Evolutionary conservation across 2,888 invertebrate species (phyloP).

Genomic region (Dinocampus coccinellae): DNA sequence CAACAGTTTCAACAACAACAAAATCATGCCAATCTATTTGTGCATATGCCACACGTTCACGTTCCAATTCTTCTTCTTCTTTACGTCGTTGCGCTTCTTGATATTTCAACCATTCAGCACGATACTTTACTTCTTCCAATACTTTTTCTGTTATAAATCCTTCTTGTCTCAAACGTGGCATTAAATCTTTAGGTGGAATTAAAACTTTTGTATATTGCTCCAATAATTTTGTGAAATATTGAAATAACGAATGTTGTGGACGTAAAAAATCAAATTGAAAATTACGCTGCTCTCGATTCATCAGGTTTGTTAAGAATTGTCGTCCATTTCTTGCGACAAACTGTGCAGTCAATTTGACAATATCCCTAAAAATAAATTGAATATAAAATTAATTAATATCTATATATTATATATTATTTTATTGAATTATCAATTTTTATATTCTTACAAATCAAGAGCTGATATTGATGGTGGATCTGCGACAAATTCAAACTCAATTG

Average conservation of each 20-base stretch:
- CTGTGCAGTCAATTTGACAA: conserved; percentile 97
- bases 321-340: conserved; percentile 99
- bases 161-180: conserved; percentile 84
- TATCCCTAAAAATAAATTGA: conserved; percentile 77
- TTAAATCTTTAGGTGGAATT: conserved; percentile 93
- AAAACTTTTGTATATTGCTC: conserved; percentile 99
- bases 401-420: not conserved
- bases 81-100: conserved; percentile 93
- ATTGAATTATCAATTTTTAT: no score
- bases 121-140: conserved; percentile 91
- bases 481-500: conserved; percentile 91
- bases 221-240: conserved; percentile 96
- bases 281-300: conserved; percentile 98
- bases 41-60: conserved; percentile 94
- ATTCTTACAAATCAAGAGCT: conserved; percentile 88
- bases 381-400: conserved; percentile 11
- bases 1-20: conserved; percentile 99
- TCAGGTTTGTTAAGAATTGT: conserved; percentile 96
- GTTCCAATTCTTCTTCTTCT: conserved; percentile 95
- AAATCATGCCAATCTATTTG: conserved; percentile 99
- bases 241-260: conserved; percentile 98
- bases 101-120: conserved; percentile 97
- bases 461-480: conserved; percentile 99
- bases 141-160: conserved; percentile 76
- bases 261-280: conserved; percentile 99